phyloP scores from a whole-genome alignment of 1,140 invertebrate species.

The Drosophila ogumai region DNA sequence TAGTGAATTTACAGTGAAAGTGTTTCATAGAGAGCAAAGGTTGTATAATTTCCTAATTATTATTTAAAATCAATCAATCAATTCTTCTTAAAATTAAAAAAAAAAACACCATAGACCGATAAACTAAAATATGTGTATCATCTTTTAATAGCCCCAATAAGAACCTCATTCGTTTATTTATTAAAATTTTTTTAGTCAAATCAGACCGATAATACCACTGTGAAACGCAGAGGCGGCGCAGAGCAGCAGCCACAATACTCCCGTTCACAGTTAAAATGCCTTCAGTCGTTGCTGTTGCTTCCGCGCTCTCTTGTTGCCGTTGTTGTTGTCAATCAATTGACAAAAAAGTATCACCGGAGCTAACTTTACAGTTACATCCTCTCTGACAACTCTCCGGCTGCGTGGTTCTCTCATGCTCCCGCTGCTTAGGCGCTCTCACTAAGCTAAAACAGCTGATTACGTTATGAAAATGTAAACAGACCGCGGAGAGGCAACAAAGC shows the following conservation, averaged over 20 bases:
- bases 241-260: slow-evolving; percentile 23
- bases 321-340: slow-evolving; percentile 75
- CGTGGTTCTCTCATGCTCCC: slow-evolving; percentile 2
- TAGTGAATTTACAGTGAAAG: too few relatives aligned
- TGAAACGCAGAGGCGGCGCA: not conserved
- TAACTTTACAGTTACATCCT: slow-evolving; percentile 61
- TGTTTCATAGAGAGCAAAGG: too few relatives aligned
- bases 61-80: not conserved
- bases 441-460: slow-evolving; percentile 71
- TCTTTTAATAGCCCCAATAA: not conserved
- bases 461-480: slow-evolving; percentile 73
- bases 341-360: slow-evolving; percentile 61
- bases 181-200: not conserved
- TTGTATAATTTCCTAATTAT: too few relatives aligned
- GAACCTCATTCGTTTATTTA: not conserved
- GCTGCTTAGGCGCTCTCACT: slow-evolving; percentile 51
- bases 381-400: slow-evolving; percentile 29
- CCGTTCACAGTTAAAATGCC: slow-evolving; percentile 39
- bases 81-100: too few relatives aligned
- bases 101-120: too few relatives aligned
- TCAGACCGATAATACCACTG: not conserved
- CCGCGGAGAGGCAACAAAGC: slow-evolving; percentile 53
- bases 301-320: slow-evolving; percentile 22
- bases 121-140: too few relatives aligned
- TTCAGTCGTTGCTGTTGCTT: slow-evolving; percentile 32